phyloP scores from a whole-genome alignment of 2,888 invertebrate genomes.

The Phengaris alcon region DNA sequence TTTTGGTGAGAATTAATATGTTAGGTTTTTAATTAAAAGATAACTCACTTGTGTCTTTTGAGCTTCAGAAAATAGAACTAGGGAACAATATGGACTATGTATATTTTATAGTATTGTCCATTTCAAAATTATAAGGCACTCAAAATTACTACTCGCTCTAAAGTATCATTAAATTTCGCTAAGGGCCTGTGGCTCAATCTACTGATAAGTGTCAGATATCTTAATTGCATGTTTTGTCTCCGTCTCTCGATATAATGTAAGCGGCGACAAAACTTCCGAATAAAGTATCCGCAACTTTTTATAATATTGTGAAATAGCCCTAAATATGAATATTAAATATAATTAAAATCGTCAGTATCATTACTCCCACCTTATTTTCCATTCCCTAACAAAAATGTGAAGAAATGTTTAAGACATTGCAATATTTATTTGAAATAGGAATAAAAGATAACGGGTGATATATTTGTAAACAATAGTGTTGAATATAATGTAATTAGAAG shows the following conservation, averaged over 20 bases:
- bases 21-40: not conserved
- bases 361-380: conserved; percentile 23
- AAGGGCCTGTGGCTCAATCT: no score
- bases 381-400: conserved; percentile 6
- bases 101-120: not conserved
- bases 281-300: no score
- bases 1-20: not conserved
- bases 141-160: no score
- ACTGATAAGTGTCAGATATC: no score
- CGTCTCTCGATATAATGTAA: no score
- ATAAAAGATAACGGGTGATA: conserved; percentile 25
- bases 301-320: no score
- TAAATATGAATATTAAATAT: not conserved
- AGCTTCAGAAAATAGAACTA: conserved; percentile 2
- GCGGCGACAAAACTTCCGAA: no score
- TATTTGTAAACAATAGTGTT: conserved; percentile 21
- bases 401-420: conserved; percentile 17
- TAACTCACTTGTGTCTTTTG: not conserved
- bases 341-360: not conserved
- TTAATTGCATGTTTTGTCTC: no score
- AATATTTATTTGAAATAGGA: conserved; percentile 26
- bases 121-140: no score
- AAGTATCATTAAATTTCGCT: not conserved
- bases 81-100: conserved; percentile 21
- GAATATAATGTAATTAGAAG: not conserved